A percentile compares a stretch with the other conserved stretches of the same genome.
Conservation (phyloP, 2,888 invertebrate genomes). For the Campoletis raptor region DNA sequence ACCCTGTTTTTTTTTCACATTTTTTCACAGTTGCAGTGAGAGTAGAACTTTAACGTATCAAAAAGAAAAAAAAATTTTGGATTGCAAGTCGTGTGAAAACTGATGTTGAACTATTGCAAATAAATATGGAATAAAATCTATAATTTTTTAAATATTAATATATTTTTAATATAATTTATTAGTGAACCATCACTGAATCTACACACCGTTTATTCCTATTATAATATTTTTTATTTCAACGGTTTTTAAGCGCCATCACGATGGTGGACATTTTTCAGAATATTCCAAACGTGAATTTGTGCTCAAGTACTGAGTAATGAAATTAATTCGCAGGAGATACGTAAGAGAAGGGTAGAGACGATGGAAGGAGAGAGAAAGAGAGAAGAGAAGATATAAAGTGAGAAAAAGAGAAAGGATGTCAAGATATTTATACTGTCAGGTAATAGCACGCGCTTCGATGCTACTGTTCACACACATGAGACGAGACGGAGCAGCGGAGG, state of each 20-base stretch:
- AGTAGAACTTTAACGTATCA: background rate
- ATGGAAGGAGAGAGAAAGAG: conserved; percentile 44
- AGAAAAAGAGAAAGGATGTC: conserved; percentile 48
- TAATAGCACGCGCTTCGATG: conserved; percentile 73
- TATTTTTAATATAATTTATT: too few relatives aligned
- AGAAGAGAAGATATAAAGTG: conserved; percentile 21
- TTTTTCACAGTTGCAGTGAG: background rate
- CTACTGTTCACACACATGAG: conserved; percentile 45
- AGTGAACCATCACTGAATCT: too few relatives aligned
- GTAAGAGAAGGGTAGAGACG: conserved; percentile 39
- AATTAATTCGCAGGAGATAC: conserved; percentile 13
- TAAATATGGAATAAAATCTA: background rate
- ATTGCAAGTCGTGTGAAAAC: too few relatives aligned
- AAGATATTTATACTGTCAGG: conserved; percentile 79
- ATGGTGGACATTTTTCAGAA: background rate
- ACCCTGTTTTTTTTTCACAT: background rate
- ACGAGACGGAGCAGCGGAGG: background rate
- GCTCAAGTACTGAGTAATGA: background rate
- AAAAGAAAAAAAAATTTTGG: background rate
- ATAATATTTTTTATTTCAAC: background rate
- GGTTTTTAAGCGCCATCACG: background rate
- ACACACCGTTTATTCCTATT: too few relatives aligned
- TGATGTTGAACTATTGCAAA: too few relatives aligned
- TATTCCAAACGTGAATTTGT: background rate
- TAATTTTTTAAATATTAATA: too few relatives aligned